Conservation (phyloP, 2,888 invertebrate species). For the Athripsodes cinereus region DNA sequence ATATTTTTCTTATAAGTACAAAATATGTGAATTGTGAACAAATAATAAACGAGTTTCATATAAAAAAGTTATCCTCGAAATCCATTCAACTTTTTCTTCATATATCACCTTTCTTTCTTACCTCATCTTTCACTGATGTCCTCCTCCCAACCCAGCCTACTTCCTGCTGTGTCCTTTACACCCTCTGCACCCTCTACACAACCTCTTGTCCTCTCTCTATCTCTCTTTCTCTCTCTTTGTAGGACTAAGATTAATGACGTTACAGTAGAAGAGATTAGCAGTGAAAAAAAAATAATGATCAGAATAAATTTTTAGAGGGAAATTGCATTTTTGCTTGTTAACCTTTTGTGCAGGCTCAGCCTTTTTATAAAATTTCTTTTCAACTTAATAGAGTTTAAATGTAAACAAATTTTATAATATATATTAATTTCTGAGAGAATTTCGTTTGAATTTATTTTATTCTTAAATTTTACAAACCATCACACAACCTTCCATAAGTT, state of each 20-base stretch:
- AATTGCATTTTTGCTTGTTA: constrained; percentile 28
- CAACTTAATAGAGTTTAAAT: background rate
- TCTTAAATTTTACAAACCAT: no score
- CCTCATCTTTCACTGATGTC: background rate
- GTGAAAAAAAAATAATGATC: constrained; percentile 26
- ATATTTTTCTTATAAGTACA: no score
- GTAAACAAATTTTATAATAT: no score
- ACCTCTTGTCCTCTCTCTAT: background rate
- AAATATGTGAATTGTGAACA: no score
- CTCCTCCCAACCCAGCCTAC: background rate
- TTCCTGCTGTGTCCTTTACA: background rate
- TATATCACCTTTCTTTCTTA: no score
- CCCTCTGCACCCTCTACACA: background rate
- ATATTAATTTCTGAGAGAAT: no score
- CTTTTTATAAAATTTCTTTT: constrained; percentile 17
- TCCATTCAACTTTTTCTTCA: background rate
- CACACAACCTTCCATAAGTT: no score
- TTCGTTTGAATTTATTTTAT: no score
- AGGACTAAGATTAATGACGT: constrained; percentile 28
- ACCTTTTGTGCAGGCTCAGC: constrained; percentile 16
- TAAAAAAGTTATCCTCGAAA: no score
- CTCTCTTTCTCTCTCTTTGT: constrained; percentile 13
- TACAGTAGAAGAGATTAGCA: constrained; percentile 27
- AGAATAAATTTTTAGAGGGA: constrained; percentile 24
- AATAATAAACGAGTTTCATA: no score